These are phyloP conservation scores for Pycnomerus fuliginosus DNA, from an alignment of 2,888 invertebrate genomes.

Conservation along the genomic window DNA sequence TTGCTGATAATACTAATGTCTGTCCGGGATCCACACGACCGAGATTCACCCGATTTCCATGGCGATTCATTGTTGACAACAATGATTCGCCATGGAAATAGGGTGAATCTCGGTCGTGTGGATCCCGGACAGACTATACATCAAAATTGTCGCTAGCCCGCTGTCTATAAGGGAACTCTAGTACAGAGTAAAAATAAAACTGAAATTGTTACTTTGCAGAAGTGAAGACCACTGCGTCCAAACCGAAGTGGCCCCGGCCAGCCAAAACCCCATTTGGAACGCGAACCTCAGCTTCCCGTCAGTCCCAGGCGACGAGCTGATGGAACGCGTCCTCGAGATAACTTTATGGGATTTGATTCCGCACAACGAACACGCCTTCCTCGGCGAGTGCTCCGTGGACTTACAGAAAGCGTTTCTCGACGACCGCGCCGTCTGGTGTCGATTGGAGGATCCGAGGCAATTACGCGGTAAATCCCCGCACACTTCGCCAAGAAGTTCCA, in stretches of 20 bases:
- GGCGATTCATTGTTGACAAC: too few species aligned
- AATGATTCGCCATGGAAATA: too few species aligned
- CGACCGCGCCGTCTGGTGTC: conserved; percentile 88
- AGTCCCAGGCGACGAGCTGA: conserved; percentile 75
- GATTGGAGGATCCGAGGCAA: conserved; percentile 75
- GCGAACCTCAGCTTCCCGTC: conserved; percentile 82
- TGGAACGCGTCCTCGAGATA: conserved; percentile 79
- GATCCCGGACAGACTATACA: too few species aligned
- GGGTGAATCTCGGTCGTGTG: too few species aligned
- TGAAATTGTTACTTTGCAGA: too few species aligned
- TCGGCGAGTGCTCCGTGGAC: conserved; percentile 80
- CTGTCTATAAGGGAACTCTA: too few species aligned
- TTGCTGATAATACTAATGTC: too few species aligned
- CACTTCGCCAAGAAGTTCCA: conserved; percentile 77
- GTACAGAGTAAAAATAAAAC: too few species aligned
- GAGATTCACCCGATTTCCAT: too few species aligned
- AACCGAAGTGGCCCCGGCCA: conserved; percentile 83
- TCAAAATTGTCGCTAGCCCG: too few species aligned
- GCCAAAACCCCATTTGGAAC: conserved; percentile 90
- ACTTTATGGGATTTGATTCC: conserved; percentile 87
- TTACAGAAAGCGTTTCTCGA: conserved; percentile 82
- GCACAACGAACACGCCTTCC: conserved; percentile 76
- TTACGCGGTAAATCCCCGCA: conserved; percentile 73
- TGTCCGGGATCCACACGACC: too few species aligned
- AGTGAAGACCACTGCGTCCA: conserved; percentile 75